Evolutionary conservation across 2,888 invertebrate species (phyloP), one percentile per base, ranked within the genome.

Genomic region (Nyleta sp.): DNA sequence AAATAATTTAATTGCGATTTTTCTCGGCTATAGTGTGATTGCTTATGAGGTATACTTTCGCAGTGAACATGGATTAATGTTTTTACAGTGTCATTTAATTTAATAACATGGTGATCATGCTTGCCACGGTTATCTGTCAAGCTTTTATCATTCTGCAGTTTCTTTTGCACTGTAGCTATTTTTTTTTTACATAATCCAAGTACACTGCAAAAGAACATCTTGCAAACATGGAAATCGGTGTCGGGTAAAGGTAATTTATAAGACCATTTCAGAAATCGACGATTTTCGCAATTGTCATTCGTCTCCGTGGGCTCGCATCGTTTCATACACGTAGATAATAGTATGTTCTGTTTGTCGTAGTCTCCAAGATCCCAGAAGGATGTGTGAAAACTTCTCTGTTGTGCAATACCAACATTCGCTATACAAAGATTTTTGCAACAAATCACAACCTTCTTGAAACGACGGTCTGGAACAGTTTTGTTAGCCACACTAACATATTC

Each of bases 1-100:
- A 77, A 77, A 42, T 73, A 77, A 8, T 77, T 64, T 11, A 71
- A 28, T 10, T 65, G 38, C 6, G 62, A 44, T 46, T 35, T 59
- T 13, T 53, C 53, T 42, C 28, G 15, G 15, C 15, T 31, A 11
- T 71, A 71, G 18, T 71, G 52, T 4, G 62, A 71, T 15, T 70
- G 38, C n/a, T 15, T 33, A 20, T 50, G 50, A 0, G 59, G 70
- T 15, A 70, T 24, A 22, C 53, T 46, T 22, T 71, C 18, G 38
- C 62, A 71, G 28, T 71, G 62, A 7, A 6, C n/a, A 7, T 24
- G 20, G 15, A 72, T 72, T 20, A 72, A 33, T 5, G 2, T 28
- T 55, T 75, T 75, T 0, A 79, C 35, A 1, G 48, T 50, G 8
- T 65, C 50, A 24, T 24, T 67, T 38, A 78, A 40, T 71, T 74